These are phyloP conservation scores for Marmota flaviventris DNA, from an alignment of 2,113 vertebrate species.

Conservation along the genomic window DNA sequence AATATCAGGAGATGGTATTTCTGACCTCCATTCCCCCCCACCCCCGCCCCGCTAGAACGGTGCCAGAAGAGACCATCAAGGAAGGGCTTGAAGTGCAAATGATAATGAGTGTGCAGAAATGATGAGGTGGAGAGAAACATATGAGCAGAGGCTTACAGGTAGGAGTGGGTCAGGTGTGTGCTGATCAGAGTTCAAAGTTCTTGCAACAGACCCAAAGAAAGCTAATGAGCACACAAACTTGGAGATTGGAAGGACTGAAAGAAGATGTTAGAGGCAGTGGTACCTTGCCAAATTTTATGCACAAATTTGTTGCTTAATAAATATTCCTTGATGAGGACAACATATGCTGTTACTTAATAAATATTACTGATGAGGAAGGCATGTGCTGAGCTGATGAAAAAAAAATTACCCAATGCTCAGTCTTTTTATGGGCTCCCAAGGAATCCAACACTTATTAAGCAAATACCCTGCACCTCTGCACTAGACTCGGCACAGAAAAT, in stretches of 20 bases:
- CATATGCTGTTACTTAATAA: slow-evolving; percentile 74
- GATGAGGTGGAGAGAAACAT: slow-evolving; percentile 20
- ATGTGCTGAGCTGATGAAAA: slow-evolving; percentile 47
- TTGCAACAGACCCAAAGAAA: not conserved
- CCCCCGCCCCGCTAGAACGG: not conserved
- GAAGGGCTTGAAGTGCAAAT: not conserved
- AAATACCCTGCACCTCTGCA: not conserved
- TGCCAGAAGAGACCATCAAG: not conserved
- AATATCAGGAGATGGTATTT: not conserved
- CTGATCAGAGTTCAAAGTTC: not conserved
- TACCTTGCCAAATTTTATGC: slow-evolving; percentile 54
- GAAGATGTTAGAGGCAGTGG: not conserved
- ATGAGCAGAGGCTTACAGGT: not conserved
- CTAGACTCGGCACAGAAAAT: slow-evolving; percentile 31
- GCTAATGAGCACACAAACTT: slow-evolving; percentile 6
- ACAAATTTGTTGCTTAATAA: slow-evolving; percentile 66
- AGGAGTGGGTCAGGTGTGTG: not conserved
- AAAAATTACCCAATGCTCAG: not conserved
- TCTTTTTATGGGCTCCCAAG: slow-evolving; percentile 57
- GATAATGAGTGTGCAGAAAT: not conserved
- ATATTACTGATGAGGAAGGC: slow-evolving; percentile 63
- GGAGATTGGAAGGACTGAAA: not conserved
- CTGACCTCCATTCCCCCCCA: not conserved
- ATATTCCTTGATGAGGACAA: slow-evolving; percentile 68
- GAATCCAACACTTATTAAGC: slow-evolving; percentile 33